A percentile compares a stretch with the other conserved stretches of the same genome.
Evolutionary conservation across 2,888 invertebrate species (phyloP).

Genomic region (Metalampra italica): DNA sequence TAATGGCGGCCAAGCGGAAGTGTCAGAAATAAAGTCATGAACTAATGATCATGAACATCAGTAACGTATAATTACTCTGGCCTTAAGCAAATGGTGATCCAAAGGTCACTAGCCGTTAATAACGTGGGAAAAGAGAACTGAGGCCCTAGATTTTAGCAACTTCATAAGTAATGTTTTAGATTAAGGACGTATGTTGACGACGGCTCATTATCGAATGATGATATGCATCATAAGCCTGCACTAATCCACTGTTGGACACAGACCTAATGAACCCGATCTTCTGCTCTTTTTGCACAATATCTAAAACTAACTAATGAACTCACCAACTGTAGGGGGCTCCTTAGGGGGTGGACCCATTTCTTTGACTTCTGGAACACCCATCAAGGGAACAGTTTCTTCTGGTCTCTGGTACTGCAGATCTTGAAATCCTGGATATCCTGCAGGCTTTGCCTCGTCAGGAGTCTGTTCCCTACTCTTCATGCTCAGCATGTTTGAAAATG

Average conservation of each 20-base stretch:
- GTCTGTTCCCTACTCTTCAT: constrained; percentile 58
- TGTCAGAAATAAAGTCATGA: background rate
- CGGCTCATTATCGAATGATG: too few species aligned
- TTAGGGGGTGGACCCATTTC: constrained; percentile 56
- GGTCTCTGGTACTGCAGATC: background rate
- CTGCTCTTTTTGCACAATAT: too few species aligned
- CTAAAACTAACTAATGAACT: constrained; percentile 22
- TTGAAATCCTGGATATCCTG: constrained; percentile 27
- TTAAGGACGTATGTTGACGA: too few species aligned
- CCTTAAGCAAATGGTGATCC: background rate
- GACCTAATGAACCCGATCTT: too few species aligned
- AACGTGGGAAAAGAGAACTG: background rate
- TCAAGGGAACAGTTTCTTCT: constrained; percentile 15
- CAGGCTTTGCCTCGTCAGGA: constrained; percentile 38
- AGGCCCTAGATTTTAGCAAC: background rate
- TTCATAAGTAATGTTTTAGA: too few species aligned
- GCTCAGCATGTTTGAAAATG: constrained; percentile 75
- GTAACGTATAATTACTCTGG: background rate
- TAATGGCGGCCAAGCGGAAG: background rate
- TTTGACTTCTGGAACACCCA: constrained; percentile 39
- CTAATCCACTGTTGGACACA: too few species aligned
- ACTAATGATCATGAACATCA: too few species aligned
- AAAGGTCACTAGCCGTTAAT: background rate
- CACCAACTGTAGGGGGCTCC: constrained; percentile 52
- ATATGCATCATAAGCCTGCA: too few species aligned